These are phyloP conservation scores for Megalonaias nervosa DNA, from an alignment of 1,140 invertebrate species.

Conservation along the genomic window DNA sequence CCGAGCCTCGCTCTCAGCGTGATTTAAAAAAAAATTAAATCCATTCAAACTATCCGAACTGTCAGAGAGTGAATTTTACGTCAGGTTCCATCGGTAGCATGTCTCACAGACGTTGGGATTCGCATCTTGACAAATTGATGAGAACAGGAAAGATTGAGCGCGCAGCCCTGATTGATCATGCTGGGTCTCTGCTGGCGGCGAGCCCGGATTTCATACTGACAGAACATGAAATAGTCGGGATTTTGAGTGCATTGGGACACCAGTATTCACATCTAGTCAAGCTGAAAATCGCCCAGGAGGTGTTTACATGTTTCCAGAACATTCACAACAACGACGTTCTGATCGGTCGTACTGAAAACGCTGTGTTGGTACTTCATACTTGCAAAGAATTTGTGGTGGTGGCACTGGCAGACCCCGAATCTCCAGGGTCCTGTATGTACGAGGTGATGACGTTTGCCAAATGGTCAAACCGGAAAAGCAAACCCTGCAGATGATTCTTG, in stretches of 20 bases:
- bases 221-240: background rate
- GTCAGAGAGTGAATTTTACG: too few relatives aligned
- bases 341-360: slow-evolving; percentile 6
- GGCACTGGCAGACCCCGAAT: slow-evolving; percentile 16
- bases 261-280: slow-evolving; percentile 10
- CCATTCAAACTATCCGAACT: too few relatives aligned
- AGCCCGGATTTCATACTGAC: background rate
- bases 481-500: too few relatives aligned
- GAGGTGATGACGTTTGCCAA: slow-evolving; percentile 33
- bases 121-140: background rate
- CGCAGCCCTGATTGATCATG: slow-evolving; percentile 2
- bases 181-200: slow-evolving; percentile 3
- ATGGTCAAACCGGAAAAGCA: background rate
- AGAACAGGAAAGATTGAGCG: slow-evolving; percentile 13
- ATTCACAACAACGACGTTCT: slow-evolving; percentile 5
- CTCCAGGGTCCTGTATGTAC: slow-evolving; percentile 30
- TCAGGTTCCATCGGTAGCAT: too few relatives aligned
- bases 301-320: slow-evolving; percentile 13
- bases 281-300: background rate
- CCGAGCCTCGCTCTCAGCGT: too few relatives aligned
- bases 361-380: slow-evolving; percentile 16
- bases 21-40: too few relatives aligned
- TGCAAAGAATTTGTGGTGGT: slow-evolving; percentile 18
- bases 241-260: slow-evolving; percentile 3
- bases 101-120: background rate